Base-by-base conservation (phyloP, 2,113 vertebrate species). In the Bubalus kerabau region DNA sequence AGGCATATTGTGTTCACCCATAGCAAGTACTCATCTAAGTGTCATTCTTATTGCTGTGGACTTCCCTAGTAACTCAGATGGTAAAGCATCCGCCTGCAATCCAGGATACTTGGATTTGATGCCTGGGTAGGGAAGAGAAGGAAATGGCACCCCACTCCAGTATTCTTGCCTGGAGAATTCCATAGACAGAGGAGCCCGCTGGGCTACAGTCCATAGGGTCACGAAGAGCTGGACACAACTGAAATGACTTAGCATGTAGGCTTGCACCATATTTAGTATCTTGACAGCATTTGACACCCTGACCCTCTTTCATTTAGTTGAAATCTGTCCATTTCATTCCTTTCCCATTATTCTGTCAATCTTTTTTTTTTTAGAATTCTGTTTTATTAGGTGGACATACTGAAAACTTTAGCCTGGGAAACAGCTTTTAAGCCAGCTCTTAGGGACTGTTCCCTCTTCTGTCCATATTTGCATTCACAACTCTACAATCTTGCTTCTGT, bases 161-260 rank as follows among this genome's bases (percentile, higher is more conserved):
- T 76, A 43, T 76, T 43, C 36, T 76, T 76, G 6, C 36, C 71
- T 43, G 36, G 36, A 43, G 6, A 76, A 43, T 14, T 43, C 36
- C 71, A 40, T 26, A 76, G 71, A 43, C 12, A 76, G 36, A 43
- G 36, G 36, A 43, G 71, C 71, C 36, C 43, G 23, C 71, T 43
- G 36, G 36, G 23, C 36, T 76, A 43, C 1, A 43, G 71, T 43
- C 12, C 71, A 43, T 4, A 71, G 67, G 5, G n/a, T 40, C 67
- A 3, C 1, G 0, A 71, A 23, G 67, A 40, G n/a, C 12, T 71
- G 67, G n/a, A 40, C 67, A 71, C 19, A 71, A 40, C 19, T 71
- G 5, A 71, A 71, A 23, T 0, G 8, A 71, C 67, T 71, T 40
- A 71, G 19, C n/a, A 40, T 12, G 10, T 10, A 40, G 67, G 19